phyloP scores from a whole-genome alignment of 1,140 invertebrate species.

The Drosophila nigromelanica region DNA sequence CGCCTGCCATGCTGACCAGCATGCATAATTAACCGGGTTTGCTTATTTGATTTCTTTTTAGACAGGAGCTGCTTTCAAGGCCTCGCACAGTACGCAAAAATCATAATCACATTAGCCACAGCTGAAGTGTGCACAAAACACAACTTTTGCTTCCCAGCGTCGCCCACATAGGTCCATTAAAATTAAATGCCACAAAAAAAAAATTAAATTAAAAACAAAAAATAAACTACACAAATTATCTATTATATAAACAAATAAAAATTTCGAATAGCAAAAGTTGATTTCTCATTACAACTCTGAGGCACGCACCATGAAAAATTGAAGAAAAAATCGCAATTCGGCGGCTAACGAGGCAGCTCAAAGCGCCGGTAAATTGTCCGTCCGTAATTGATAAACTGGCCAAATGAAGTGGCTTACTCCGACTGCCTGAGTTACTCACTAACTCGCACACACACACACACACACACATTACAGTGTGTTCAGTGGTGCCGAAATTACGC shows the following conservation, averaged over 20 bases:
- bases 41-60: slow-evolving; percentile 16
- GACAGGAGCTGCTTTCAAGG: slow-evolving; percentile 61
- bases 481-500: slow-evolving; percentile 6
- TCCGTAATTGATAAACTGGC: slow-evolving; percentile 76
- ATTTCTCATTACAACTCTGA: slow-evolving; percentile 43
- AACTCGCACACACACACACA: slow-evolving; percentile 1
- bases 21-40: slow-evolving; percentile 68
- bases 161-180: slow-evolving; percentile 57
- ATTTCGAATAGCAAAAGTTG: slow-evolving; percentile 72
- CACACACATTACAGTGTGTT: not conserved
- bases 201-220: not conserved
- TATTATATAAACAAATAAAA: slow-evolving; percentile 65
- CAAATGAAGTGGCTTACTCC: slow-evolving; percentile 58
- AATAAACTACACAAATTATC: slow-evolving; percentile 64
- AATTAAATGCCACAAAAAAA: slow-evolving; percentile 26
- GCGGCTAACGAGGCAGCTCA: slow-evolving; percentile 71
- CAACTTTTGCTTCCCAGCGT: slow-evolving; percentile 35
- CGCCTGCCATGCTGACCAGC: slow-evolving; percentile 48
- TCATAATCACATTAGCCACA: slow-evolving; percentile 73
- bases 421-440: slow-evolving; percentile 34
- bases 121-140: slow-evolving; percentile 43
- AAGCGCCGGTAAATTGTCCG: slow-evolving; percentile 66
- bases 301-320: slow-evolving; percentile 48
- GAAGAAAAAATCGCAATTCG: slow-evolving; percentile 33
- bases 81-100: slow-evolving; percentile 53